phyloP scores from a whole-genome alignment of 2,797 vertebrate species.

The Rhinogobio ventralis region DNA sequence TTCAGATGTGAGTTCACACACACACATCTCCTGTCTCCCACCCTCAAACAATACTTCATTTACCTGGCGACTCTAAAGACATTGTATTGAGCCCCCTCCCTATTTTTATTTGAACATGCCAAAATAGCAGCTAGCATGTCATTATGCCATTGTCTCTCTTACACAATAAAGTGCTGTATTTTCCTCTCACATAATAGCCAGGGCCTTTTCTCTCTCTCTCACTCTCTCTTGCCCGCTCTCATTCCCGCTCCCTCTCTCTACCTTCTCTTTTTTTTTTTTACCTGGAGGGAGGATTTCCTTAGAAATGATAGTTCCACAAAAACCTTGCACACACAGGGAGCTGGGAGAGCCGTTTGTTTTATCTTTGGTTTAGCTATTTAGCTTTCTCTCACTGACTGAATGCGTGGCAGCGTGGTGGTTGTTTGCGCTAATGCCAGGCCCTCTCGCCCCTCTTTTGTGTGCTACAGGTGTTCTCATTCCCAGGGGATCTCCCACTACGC shows the following conservation, averaged over 20 bases:
- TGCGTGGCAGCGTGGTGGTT: slow-evolving; percentile 46
- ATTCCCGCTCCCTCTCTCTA: slow-evolving; percentile 59
- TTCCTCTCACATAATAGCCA: slow-evolving; percentile 80
- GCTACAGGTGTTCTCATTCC: slow-evolving; percentile 88
- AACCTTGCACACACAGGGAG: slow-evolving; percentile 65
- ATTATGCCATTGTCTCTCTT: slow-evolving; percentile 85
- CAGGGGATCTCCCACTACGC: slow-evolving; percentile 93
- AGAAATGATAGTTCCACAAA: slow-evolving; percentile 75
- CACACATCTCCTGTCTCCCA: slow-evolving; percentile 52
- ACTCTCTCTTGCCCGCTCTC: slow-evolving; percentile 45
- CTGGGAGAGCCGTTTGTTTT: slow-evolving; percentile 55
- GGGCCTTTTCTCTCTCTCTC: slow-evolving; percentile 73
- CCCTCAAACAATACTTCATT: slow-evolving; percentile 73
- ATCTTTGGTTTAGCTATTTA: slow-evolving; percentile 58
- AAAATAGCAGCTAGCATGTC: slow-evolving; percentile 83
- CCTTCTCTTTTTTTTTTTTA: slow-evolving; percentile 47
- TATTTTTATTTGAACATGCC: slow-evolving; percentile 84
- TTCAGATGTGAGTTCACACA: slow-evolving; percentile 84
- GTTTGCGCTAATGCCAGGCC: slow-evolving; percentile 58
- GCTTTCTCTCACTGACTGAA: slow-evolving; percentile 42
- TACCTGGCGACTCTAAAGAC: slow-evolving; percentile 77
- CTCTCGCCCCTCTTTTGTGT: slow-evolving; percentile 64
- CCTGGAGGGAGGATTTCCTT: slow-evolving; percentile 76
- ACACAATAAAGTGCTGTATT: slow-evolving; percentile 87
- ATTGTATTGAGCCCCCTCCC: slow-evolving; percentile 74